Base-by-base conservation (phyloP, 1,140 invertebrate species). In the Triops longicaudatus region DNA sequence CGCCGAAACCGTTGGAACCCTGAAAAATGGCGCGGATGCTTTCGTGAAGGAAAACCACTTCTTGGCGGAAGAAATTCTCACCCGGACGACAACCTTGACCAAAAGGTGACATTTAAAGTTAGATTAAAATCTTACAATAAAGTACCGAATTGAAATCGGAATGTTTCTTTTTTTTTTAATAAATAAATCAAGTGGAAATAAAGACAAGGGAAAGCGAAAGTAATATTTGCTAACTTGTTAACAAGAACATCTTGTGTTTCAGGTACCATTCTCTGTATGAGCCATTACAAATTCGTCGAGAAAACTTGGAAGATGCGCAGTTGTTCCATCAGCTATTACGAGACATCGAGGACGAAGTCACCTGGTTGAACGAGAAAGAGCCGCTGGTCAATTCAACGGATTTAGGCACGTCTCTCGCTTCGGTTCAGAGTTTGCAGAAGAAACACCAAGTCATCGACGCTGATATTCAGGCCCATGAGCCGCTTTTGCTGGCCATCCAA, bases 371-470 rank as follows among this genome's bases (percentile, higher is more conserved):
- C 0, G 96, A 98, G 82, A 95, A 95, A 80, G 93, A 96, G 81
- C 90, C 91, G 6, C 85, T 95, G 22, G 94, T 93, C 2, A 87
- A 89, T 0, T 95, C 93, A 1, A 87, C 89, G 80, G 88, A 97
- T 86, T 84, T 94, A 79, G 90, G 93, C 79, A 88, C 87, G 81
- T 90, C 92, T 82, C 84, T 99, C 63, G 91, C 92, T 26, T 92
- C 94, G n/a, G 96, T 98, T 0, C 96, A 99, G 83, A 93, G 93
- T 81, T 85, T 99, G 73, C 96, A 98, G 81, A 99, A 98, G 87
- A 98, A 98, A 84, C 97, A 99, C 85, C 86, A 87, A 80, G 89
- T 90, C 1, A 81, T 96, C 5, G 94, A 96, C 83, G 90, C 93
- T 0, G 94, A 97, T 84, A 85, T 97, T 11, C 86, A 88, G 41